Percentiles rank a stretch among this genome's conserved stretches.
Evolutionary conservation across 2,888 invertebrate species (phyloP).

Genomic region (Charanyca ferruginea): DNA sequence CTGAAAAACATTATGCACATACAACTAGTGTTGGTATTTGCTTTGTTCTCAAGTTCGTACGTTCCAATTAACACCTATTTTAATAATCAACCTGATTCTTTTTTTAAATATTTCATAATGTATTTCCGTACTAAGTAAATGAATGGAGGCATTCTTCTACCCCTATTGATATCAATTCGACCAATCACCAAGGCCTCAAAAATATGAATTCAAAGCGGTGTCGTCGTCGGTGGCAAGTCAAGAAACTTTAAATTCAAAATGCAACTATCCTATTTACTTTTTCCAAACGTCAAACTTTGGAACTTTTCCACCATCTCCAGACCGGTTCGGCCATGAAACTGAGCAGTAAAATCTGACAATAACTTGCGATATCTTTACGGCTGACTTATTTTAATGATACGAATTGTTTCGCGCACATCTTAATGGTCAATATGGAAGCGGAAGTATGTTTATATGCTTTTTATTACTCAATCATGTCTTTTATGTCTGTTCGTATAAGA

Average conservation of each 20-base stretch:
- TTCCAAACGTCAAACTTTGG: slow-evolving; percentile 2
- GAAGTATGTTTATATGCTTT: slow-evolving; percentile 40
- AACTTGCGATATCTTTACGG: slow-evolving; percentile 50
- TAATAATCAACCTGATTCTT: too few relatives aligned
- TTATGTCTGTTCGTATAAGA: slow-evolving; percentile 25
- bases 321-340: slow-evolving; percentile 22
- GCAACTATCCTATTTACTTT: slow-evolving; percentile 11
- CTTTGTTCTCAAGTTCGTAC: too few relatives aligned
- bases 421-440: slow-evolving; percentile 40
- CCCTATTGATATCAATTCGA: too few relatives aligned
- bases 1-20: too few relatives aligned
- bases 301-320: slow-evolving; percentile 27
- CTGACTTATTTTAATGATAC: slow-evolving; percentile 53
- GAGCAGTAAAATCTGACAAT: slow-evolving; percentile 47
- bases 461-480: slow-evolving; percentile 47
- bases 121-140: too few relatives aligned
- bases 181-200: background rate
- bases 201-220: background rate
- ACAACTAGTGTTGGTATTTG: too few relatives aligned
- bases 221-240: too few relatives aligned
- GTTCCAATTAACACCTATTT: too few relatives aligned
- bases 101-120: too few relatives aligned
- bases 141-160: too few relatives aligned
- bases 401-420: slow-evolving; percentile 50
- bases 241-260: slow-evolving; percentile 28